A percentile compares a stretch with the other conserved stretches of the same genome.
These are phyloP conservation scores for Reticulitermes lucifugus DNA, from an alignment of 2,888 invertebrate genomes.

Conservation along the genomic window DNA sequence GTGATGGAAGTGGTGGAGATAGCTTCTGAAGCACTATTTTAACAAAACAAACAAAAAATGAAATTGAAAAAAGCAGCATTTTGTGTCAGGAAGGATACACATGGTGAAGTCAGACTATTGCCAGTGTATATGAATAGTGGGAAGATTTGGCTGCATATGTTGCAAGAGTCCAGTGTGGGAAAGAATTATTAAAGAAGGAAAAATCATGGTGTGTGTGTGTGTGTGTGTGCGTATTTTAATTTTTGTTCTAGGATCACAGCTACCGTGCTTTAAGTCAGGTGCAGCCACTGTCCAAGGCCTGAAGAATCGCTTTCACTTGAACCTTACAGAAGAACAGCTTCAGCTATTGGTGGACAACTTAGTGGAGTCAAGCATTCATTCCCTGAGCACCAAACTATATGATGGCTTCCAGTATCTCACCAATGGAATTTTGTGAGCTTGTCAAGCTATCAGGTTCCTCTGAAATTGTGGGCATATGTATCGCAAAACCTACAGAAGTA, in stretches of 20 bases:
- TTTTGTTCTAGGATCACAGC: slow-evolving; percentile 81
- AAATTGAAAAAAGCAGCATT: no score
- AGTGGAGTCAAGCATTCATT: slow-evolving; percentile 95
- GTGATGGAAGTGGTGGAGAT: no score
- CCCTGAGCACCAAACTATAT: slow-evolving; percentile 96
- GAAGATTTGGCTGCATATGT: no score
- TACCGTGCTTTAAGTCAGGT: slow-evolving; percentile 96
- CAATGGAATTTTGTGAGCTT: slow-evolving; percentile 87
- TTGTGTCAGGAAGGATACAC: no score
- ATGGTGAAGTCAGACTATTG: no score
- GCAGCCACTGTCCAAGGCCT: slow-evolving; percentile 90
- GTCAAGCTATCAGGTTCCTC: neutral
- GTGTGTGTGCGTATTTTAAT: no score
- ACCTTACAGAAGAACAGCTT: slow-evolving; percentile 94
- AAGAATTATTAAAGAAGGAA: no score
- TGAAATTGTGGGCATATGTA: neutral
- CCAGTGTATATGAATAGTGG: no score
- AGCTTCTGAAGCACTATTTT: no score
- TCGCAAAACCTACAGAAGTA: neutral
- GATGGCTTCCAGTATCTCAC: slow-evolving; percentile 99
- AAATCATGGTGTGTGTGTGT: no score
- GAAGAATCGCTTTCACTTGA: slow-evolving; percentile 94
- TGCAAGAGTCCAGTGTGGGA: no score
- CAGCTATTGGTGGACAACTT: slow-evolving; percentile 91
- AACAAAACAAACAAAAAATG: no score